phyloP scores from a whole-genome alignment of 2,888 invertebrate genomes.

The Melieria picta region DNA sequence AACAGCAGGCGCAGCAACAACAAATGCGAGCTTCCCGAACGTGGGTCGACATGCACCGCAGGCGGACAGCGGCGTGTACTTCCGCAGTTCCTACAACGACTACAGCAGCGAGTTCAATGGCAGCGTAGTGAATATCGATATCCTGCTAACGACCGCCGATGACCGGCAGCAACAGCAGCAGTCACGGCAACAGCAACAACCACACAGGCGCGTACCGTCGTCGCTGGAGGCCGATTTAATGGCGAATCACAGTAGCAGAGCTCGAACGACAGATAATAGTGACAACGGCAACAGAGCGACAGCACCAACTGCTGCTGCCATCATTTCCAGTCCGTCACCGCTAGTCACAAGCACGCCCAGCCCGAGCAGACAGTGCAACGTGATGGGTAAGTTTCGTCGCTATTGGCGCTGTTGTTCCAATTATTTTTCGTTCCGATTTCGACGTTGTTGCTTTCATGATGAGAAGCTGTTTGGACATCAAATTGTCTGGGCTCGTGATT shows the following conservation, averaged over 20 bases:
- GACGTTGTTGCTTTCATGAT: no score
- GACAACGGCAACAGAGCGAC: constrained; percentile 27
- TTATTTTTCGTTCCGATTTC: no score
- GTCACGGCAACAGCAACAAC: constrained; percentile 31
- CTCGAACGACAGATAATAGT: constrained; percentile 34
- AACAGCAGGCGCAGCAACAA: constrained; percentile 26
- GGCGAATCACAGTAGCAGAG: constrained; percentile 36
- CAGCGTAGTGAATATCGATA: constrained; percentile 62
- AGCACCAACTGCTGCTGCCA: constrained; percentile 40
- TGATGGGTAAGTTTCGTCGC: constrained; percentile 52
- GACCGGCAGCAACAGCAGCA: constrained; percentile 49
- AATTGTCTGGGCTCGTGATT: no score
- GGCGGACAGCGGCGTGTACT: constrained; percentile 45
- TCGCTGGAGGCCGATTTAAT: constrained; percentile 34
- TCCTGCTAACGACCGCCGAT: constrained; percentile 62
- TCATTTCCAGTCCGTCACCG: constrained; percentile 33
- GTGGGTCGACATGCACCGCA: background rate
- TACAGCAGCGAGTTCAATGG: constrained; percentile 62
- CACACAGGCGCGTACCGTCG: constrained; percentile 36
- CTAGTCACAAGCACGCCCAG: constrained; percentile 35
- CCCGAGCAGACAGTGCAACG: constrained; percentile 52
- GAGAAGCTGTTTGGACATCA: no score
- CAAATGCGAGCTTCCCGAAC: constrained; percentile 26
- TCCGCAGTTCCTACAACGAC: constrained; percentile 62
- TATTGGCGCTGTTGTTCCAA: background rate